Conservation (phyloP, 2,113 vertebrate genomes). For the Carassius auratus region DNA sequence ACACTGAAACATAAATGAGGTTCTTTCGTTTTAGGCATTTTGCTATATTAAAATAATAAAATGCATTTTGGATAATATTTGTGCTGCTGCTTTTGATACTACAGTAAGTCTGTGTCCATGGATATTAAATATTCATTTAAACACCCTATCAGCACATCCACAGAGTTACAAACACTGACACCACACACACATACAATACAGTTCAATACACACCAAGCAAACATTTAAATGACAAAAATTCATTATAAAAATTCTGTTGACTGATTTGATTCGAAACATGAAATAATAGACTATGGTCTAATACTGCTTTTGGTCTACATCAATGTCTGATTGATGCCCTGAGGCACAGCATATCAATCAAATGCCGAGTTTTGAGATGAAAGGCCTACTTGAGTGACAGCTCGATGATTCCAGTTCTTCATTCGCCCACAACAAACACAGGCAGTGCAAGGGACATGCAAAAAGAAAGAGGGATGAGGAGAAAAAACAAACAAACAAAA, state of each 20-base stretch:
- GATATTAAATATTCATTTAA: neutral
- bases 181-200: neutral
- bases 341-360: constrained; percentile 39
- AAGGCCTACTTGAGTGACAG: constrained; percentile 85
- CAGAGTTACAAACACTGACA: constrained; percentile 16
- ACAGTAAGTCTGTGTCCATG: neutral
- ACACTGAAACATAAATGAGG: neutral
- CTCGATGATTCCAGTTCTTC: constrained; percentile 83
- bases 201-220: neutral
- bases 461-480: constrained; percentile 73
- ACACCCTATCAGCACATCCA: neutral
- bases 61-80: neutral
- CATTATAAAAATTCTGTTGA: neutral
- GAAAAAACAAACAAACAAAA: constrained; percentile 66
- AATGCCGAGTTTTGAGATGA: constrained; percentile 49
- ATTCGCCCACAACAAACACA: constrained; percentile 76
- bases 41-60: neutral
- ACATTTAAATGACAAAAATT: constrained; percentile 9
- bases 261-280: neutral
- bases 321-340: constrained; percentile 64
- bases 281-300: neutral
- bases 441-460: constrained; percentile 75
- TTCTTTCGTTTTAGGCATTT: neutral
- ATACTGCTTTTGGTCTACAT: constrained; percentile 17
- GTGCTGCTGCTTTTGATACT: neutral